These are phyloP conservation scores for Marronus borbonicus DNA, from an alignment of 2,888 invertebrate species.

Conservation along the genomic window DNA sequence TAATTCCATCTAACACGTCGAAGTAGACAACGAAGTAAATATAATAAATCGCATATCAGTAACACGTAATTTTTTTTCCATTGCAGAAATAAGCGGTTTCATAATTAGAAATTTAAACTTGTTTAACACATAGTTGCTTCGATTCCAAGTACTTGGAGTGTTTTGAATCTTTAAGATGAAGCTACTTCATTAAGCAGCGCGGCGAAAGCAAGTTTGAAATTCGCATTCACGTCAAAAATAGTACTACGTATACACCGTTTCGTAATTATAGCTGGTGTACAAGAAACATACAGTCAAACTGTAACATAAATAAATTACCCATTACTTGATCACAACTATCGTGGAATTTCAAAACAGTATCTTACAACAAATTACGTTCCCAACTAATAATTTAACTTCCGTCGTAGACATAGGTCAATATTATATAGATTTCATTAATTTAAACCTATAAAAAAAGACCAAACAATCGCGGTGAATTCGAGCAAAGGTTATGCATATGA, in stretches of 20 bases:
- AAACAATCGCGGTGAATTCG: neutral
- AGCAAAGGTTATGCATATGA: constrained; percentile 9
- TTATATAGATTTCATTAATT: neutral
- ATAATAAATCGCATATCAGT: too few species aligned
- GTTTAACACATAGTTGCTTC: too few species aligned
- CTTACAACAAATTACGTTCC: neutral
- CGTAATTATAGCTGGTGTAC: neutral
- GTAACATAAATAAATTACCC: constrained; percentile 2
- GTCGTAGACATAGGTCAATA: neutral
- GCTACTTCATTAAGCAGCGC: too few species aligned
- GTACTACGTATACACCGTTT: neutral
- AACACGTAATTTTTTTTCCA: too few species aligned
- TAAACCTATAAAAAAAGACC: neutral
- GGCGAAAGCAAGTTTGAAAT: too few species aligned
- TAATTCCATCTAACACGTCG: too few species aligned
- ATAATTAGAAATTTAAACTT: too few species aligned
- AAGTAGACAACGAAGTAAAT: too few species aligned
- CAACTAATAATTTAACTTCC: neutral
- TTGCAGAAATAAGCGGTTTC: too few species aligned
- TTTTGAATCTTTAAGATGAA: too few species aligned
- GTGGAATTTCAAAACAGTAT: neutral
- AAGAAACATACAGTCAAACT: neutral
- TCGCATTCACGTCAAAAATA: too few species aligned
- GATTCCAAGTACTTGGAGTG: too few species aligned
- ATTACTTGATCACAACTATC: neutral